Conservation (phyloP, 1,140 invertebrate genomes). For the Diplogasteroides magnus region DNA sequence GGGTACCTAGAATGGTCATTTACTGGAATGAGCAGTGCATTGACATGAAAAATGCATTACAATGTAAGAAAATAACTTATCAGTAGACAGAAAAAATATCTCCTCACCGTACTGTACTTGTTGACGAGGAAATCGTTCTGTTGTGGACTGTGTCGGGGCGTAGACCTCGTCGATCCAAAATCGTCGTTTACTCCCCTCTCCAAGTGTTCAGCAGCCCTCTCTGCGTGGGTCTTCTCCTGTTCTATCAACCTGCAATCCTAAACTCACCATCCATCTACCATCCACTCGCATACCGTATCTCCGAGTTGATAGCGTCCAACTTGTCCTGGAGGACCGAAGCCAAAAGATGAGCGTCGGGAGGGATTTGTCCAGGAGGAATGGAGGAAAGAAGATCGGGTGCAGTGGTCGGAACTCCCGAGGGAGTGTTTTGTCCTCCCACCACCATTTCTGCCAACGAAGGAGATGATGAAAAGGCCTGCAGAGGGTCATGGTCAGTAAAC, state of each 20-base stretch:
- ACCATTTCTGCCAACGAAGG: conserved; percentile 47
- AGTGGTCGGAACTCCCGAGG: not conserved
- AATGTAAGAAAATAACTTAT: no score
- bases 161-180: conserved; percentile 27
- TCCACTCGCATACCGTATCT: conserved; percentile 67
- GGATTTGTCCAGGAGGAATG: conserved; percentile 57
- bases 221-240: conserved; percentile 96
- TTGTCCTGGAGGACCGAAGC: conserved; percentile 98
- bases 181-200: conserved; percentile 61
- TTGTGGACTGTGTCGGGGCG: conserved; percentile 38
- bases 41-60: no score
- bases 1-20: no score
- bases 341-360: conserved; percentile 78
- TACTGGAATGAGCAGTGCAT: no score
- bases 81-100: no score
- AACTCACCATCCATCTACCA: no score
- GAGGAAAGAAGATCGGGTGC: conserved; percentile 50
- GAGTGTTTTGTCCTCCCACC: conserved; percentile 1
- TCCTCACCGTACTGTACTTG: conserved; percentile 51
- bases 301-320: conserved; percentile 97
- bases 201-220: conserved; percentile 89
- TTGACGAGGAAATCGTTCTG: conserved; percentile 33
- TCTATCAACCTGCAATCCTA: conserved; percentile 70
- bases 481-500: no score
- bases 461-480: conserved; percentile 44